Percentiles rank a stretch among this genome's conserved stretches.
Conservation (phyloP, 2,113 vertebrate species). For the Pycnonotus jocosus region DNA sequence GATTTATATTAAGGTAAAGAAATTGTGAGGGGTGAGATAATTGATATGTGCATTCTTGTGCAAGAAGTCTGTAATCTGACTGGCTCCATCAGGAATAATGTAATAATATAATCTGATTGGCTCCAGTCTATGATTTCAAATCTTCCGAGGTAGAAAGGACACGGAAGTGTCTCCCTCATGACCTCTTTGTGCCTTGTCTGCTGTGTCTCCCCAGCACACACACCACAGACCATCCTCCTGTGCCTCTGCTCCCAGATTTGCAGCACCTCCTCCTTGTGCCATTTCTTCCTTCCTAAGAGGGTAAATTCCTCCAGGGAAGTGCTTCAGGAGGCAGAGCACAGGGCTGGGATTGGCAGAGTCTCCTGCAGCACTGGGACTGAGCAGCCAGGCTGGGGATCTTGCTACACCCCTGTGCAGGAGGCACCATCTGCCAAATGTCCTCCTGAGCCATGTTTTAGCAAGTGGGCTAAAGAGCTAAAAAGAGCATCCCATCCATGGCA, state of each 20-base stretch:
- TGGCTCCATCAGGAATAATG: background rate
- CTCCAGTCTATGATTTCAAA: background rate
- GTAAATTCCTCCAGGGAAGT: background rate
- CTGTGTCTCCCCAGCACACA: background rate
- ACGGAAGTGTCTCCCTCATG: background rate
- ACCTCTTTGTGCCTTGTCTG: background rate
- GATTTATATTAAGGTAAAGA: background rate
- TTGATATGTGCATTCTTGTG: background rate
- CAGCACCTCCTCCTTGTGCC: background rate
- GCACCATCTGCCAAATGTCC: conserved; percentile 12
- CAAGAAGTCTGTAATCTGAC: background rate
- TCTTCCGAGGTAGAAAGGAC: background rate
- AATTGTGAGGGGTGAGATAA: background rate
- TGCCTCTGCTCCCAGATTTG: background rate
- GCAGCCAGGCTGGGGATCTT: background rate
- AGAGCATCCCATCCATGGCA: background rate
- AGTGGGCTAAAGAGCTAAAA: conserved; percentile 28
- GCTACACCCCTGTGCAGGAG: background rate
- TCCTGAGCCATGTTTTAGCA: background rate
- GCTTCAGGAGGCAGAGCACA: background rate
- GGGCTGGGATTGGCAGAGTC: background rate
- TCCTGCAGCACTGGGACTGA: background rate
- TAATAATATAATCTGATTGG: background rate
- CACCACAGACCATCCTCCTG: background rate
- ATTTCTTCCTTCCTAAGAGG: accelerated